These are phyloP conservation scores for Heptranchias perlo DNA, from an alignment of 2,113 vertebrate genomes.

Conservation along the genomic window DNA sequence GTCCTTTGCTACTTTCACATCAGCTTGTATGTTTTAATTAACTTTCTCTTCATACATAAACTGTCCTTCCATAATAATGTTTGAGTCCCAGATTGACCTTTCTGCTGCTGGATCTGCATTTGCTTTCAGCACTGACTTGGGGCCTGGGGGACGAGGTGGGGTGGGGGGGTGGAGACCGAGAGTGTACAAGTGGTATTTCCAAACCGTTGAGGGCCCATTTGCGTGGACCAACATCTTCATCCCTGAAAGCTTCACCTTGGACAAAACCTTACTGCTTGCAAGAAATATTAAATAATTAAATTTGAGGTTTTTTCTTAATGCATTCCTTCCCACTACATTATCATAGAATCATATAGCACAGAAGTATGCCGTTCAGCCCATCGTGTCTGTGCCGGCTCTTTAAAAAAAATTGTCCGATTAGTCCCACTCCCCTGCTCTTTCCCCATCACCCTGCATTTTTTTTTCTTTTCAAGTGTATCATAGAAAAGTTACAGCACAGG, in stretches of 20 bases:
- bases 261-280: neutral
- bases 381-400: neutral
- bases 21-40: slow-evolving; percentile 34
- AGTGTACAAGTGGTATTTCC: neutral
- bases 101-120: neutral
- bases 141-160: too few species aligned
- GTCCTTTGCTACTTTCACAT: slow-evolving; percentile 11
- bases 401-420: neutral
- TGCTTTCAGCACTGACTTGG: neutral
- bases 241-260: neutral
- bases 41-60: slow-evolving; percentile 47
- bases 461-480: too few species aligned
- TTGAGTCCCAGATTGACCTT: neutral
- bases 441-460: neutral
- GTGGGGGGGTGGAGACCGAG: neutral
- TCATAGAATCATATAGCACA: neutral
- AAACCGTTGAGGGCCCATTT: neutral
- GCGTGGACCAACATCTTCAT: too few species aligned
- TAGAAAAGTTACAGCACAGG: too few species aligned
- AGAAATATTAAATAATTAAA: neutral
- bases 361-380: neutral
- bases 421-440: neutral
- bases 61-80: too few species aligned
- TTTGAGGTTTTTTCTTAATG: neutral
- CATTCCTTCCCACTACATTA: neutral